Percentiles rank a stretch among this genome's conserved stretches.
Evolutionary conservation across 2,797 vertebrate species (phyloP).

Genomic region (Sebastes matsubarae): DNA sequence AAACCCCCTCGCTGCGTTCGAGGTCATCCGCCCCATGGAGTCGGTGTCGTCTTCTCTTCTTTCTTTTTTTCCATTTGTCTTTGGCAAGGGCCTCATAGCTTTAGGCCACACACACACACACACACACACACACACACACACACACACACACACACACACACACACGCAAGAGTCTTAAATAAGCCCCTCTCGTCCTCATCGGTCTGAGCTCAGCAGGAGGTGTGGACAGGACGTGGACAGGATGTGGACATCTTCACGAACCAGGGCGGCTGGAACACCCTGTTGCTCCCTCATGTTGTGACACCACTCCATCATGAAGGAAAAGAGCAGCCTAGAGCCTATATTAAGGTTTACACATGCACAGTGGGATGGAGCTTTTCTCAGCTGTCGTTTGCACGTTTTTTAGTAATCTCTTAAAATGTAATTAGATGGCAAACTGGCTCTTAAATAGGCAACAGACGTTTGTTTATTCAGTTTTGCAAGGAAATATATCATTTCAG

Average conservation of each 20-base stretch:
- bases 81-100: slow-evolving; percentile 5
- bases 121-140: background rate
- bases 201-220: slow-evolving; percentile 41
- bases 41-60: slow-evolving; percentile 1
- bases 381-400: background rate
- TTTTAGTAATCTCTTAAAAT: background rate
- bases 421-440: background rate
- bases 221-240: slow-evolving; percentile 18
- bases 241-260: slow-evolving; percentile 25
- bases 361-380: background rate
- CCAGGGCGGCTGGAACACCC: slow-evolving; percentile 14
- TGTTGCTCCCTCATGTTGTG: slow-evolving; percentile 1
- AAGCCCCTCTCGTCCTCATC: slow-evolving; percentile 6
- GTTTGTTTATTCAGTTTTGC: background rate
- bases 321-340: background rate
- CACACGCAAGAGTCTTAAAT: slow-evolving; percentile 7
- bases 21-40: slow-evolving; percentile 49
- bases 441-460: background rate
- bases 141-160: background rate
- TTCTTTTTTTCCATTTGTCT: background rate
- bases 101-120: background rate
- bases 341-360: background rate
- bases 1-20: slow-evolving; percentile 28
- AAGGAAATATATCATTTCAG: background rate
- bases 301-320: background rate